Base-by-base conservation (phyloP, 2,888 invertebrate species). In the Malthinus seriepunctatus region DNA sequence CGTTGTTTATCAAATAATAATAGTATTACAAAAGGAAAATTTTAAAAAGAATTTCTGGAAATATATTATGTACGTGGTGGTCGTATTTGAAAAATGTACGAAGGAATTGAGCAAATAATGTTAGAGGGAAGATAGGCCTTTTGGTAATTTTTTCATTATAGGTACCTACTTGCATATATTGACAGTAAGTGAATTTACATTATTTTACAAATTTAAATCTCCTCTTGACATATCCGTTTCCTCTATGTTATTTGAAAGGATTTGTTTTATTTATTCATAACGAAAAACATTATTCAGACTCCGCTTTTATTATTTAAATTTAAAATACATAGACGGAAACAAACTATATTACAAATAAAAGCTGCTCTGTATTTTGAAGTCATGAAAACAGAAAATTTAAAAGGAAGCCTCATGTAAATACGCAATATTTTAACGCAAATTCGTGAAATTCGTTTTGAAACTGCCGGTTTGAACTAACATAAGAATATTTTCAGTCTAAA, bases 241-340 rank as follows among this genome's bases (percentile, higher is more conserved):
- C 58, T 56, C 56, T 42, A 51, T 52, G 48, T 53, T 58, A 53
- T 44, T 32, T 58, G 58, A 58, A 58, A 58, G 57, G 58, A 58
- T 58, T 53, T 50, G 58, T 53, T 58, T 58, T 52, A 53, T 48
- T 58, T 53, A 53, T 57, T 58, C 58, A 58, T 58, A 58, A 58
- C 53, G 58, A 58, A 58, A 58, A 58, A 50, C 58, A 50, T 58
- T 58, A 58, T 58, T 53, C 47, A 58, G 58, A 53, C 32, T 45
- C 47, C 32, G 48, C 51, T 58, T 53, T 58, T 58, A 51, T 53
- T 38, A 58, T 58, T 58, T 58, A 58, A 58, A 52, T 58, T 58
- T 53, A 47, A 58, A 58, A 49, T 53, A 58, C 52, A 48, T 33
- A 51, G 48, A 48, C 45, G 49, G 51, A 58, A 53, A 58, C 53